phyloP scores from a whole-genome alignment of 2,113 vertebrate species.

The Myrmecobius fasciatus region DNA sequence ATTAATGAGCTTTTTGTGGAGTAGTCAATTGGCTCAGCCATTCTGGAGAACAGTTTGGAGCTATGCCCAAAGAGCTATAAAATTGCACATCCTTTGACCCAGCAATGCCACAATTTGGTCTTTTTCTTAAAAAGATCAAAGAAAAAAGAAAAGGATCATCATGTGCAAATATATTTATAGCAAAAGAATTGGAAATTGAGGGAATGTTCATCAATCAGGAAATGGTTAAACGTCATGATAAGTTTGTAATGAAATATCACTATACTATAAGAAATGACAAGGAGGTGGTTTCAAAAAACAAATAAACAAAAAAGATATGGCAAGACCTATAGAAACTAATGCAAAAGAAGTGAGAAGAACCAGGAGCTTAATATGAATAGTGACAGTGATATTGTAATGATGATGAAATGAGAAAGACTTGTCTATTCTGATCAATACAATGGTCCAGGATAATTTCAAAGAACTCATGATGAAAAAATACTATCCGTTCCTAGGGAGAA shows the following conservation, averaged over 20 bases:
- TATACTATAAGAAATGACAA: background rate
- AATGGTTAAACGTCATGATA: background rate
- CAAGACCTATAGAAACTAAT: background rate
- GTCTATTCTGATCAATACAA: background rate
- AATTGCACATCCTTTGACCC: background rate
- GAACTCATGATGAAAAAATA: background rate
- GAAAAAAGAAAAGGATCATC: background rate
- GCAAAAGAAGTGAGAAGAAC: background rate
- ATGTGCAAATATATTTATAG: background rate
- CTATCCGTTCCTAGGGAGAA: background rate
- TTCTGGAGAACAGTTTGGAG: background rate
- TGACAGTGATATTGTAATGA: background rate
- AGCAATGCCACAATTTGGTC: background rate
- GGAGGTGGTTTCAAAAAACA: background rate
- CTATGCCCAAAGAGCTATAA: background rate
- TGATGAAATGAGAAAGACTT: background rate
- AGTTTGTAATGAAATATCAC: background rate
- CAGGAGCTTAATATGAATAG: background rate
- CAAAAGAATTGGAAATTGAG: background rate
- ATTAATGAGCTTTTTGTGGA: background rate
- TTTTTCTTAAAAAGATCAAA: background rate
- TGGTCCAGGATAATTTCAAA: background rate
- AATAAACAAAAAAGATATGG: background rate
- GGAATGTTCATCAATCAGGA: background rate
- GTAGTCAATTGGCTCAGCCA: background rate